Evolutionary conservation across 2,888 invertebrate species (phyloP).

Genomic region (Timandra comae): DNA sequence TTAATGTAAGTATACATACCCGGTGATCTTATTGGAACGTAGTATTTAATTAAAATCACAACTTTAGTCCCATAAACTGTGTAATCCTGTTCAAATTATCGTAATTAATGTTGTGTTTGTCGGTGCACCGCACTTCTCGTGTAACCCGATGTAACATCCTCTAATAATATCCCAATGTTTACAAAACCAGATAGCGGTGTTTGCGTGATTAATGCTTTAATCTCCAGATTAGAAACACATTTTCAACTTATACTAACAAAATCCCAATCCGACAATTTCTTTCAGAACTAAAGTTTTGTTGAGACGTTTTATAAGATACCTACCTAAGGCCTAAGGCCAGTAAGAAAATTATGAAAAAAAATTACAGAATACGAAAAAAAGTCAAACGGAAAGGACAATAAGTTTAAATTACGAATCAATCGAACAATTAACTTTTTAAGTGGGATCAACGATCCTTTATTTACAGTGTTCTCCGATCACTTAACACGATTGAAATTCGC

Average conservation of each 20-base stretch:
- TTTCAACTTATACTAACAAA: too few relatives aligned
- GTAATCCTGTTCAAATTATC: too few relatives aligned
- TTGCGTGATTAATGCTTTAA: conserved; percentile 51
- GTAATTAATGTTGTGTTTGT: conserved; percentile 7
- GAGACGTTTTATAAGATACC: not conserved
- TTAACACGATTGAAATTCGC: conserved; percentile 48
- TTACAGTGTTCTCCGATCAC: conserved; percentile 33
- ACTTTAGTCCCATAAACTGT: too few relatives aligned
- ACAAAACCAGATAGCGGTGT: conserved; percentile 59
- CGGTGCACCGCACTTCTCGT: conserved; percentile 30
- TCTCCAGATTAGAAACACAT: conserved; percentile 20
- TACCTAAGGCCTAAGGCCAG: too few relatives aligned
- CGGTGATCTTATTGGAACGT: too few relatives aligned
- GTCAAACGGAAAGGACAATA: conserved; percentile 27
- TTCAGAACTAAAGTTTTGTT: too few relatives aligned
- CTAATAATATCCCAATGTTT: conserved; percentile 66
- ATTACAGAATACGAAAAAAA: too few relatives aligned
- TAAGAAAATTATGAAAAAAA: too few relatives aligned
- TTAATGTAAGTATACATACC: too few relatives aligned
- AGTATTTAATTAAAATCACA: too few relatives aligned
- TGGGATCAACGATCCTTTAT: conserved; percentile 66
- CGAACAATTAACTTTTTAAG: conserved; percentile 54
- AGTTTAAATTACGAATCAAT: conserved; percentile 45
- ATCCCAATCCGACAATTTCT: too few relatives aligned
- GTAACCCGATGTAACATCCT: conserved; percentile 40